Evolutionary conservation across 1,140 invertebrate species (phyloP), one percentile per base, ranked within the genome.

Genomic region (Lepidurus packardi): DNA sequence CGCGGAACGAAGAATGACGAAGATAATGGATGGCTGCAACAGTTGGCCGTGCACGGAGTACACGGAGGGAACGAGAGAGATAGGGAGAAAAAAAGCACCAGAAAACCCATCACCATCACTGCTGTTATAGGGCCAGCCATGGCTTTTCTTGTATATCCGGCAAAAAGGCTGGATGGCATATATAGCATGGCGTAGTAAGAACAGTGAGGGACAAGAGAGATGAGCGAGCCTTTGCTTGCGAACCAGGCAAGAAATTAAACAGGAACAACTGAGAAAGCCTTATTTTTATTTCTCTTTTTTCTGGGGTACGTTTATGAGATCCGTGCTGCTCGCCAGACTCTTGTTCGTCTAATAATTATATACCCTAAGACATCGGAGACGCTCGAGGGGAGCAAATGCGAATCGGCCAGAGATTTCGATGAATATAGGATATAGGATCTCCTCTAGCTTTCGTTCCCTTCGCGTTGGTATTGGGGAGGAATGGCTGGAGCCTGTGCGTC

Each of bases 11-110:
- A 65, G 53, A 65, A 65, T 65, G 53, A 65, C 53, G 53, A 65
- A 65, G 53, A 65, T 65, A 65, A 65, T 65, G 53, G 53, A 65
- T 65, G 53, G 53, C 53, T 65, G 53, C 53, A 65, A 65, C 53
- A 65, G 53, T 65, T 65, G 53, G 53, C 53, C 53, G 7, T 65
- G 21, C 21, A 0, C 34, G 34, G 34, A 34, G 34, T 34, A 34
- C 34, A 34, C 34, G 34, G 34, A 3, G 34, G 34, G 34, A 34
- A 34, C 53, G 53, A 65, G 53, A 6, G 53, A 65, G 53, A 0
- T 0, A 65, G 0, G 0, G 53, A 65, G 53, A 65, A 65, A 65
- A 65, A 65, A 65, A 65, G 53, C 13, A n/a, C n/a, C 53, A 65
- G 53, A 65, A 65, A 65, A 65, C 53, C 53, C 53, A 65, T 65